These are phyloP conservation scores for Pogoniulus pusillus DNA, from an alignment of 2,797 vertebrate species.

Conservation along the genomic window DNA sequence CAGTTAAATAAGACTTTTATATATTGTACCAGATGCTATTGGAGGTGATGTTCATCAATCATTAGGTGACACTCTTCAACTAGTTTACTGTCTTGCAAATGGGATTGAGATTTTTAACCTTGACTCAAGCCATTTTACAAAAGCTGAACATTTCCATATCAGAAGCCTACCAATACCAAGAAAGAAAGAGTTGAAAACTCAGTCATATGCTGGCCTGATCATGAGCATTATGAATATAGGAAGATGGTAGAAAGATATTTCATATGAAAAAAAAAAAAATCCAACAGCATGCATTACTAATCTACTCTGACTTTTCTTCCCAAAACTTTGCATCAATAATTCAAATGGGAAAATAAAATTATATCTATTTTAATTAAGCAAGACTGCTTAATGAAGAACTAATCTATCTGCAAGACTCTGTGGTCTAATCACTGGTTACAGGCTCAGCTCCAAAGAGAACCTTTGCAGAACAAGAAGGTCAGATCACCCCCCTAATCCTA, in stretches of 20 bases:
- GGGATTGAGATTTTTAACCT: neutral
- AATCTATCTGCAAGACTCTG: neutral
- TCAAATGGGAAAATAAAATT: neutral
- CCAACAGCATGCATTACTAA: neutral
- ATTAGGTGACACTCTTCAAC: neutral
- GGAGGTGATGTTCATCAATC: neutral
- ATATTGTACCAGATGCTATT: neutral
- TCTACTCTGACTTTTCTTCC: neutral
- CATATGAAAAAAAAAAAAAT: neutral
- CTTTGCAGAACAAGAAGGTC: neutral
- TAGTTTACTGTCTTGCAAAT: neutral
- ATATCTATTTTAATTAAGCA: neutral
- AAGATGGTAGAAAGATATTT: neutral
- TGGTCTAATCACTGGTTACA: neutral
- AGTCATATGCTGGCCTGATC: neutral
- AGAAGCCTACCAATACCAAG: neutral
- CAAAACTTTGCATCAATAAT: neutral
- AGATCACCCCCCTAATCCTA: accelerated
- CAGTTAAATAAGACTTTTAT: neutral
- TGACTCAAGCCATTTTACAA: neutral
- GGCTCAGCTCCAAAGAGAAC: neutral
- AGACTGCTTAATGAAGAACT: neutral
- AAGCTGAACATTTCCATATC: too few relatives aligned
- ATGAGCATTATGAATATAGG: neutral
- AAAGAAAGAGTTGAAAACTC: neutral